Conservation (phyloP, 2,888 invertebrate genomes). For the Agrypnus murinus region DNA sequence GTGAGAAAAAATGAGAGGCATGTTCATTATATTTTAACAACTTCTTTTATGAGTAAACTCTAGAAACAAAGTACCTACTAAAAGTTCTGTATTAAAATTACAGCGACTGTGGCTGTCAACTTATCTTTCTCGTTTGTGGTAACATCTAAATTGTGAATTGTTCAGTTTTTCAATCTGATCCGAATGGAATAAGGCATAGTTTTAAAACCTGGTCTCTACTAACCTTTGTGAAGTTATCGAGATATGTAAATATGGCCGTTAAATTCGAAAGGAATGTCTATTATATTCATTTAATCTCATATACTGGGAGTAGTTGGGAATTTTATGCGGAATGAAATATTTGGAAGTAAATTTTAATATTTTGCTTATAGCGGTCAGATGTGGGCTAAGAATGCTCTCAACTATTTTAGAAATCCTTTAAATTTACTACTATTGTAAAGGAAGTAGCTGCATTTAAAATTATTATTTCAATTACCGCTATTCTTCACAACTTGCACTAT, state of each 20-base stretch:
- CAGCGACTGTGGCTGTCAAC: slow-evolving; percentile 36
- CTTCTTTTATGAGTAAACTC: slow-evolving; percentile 48
- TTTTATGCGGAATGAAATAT: slow-evolving; percentile 57
- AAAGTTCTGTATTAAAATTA: slow-evolving; percentile 33
- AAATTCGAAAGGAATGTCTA: slow-evolving; percentile 54
- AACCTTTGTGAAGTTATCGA: slow-evolving; percentile 28
- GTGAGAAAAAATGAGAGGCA: slow-evolving; percentile 31
- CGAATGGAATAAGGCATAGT: slow-evolving; percentile 20
- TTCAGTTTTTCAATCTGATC: slow-evolving; percentile 46
- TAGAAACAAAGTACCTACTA: slow-evolving; percentile 45
- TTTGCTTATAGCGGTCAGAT: slow-evolving; percentile 40
- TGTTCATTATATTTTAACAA: slow-evolving; percentile 49
- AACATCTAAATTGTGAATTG: slow-evolving; percentile 52
- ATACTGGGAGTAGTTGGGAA: slow-evolving; percentile 53
- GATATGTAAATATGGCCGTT: slow-evolving; percentile 46
- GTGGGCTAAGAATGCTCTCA: slow-evolving; percentile 15
- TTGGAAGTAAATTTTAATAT: slow-evolving; percentile 56
- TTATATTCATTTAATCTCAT: slow-evolving; percentile 50
- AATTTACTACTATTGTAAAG: neutral
- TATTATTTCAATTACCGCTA: neutral
- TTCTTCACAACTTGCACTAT: neutral
- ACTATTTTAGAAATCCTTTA: slow-evolving; percentile 26
- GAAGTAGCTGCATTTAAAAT: slow-evolving; percentile 8
- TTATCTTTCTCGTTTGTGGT: slow-evolving; percentile 42
- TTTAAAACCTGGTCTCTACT: slow-evolving; percentile 34